Evolutionary conservation across 2,113 vertebrate species (phyloP), one percentile per base, ranked within the genome.

Genomic region (Tauraco erythrolophus): DNA sequence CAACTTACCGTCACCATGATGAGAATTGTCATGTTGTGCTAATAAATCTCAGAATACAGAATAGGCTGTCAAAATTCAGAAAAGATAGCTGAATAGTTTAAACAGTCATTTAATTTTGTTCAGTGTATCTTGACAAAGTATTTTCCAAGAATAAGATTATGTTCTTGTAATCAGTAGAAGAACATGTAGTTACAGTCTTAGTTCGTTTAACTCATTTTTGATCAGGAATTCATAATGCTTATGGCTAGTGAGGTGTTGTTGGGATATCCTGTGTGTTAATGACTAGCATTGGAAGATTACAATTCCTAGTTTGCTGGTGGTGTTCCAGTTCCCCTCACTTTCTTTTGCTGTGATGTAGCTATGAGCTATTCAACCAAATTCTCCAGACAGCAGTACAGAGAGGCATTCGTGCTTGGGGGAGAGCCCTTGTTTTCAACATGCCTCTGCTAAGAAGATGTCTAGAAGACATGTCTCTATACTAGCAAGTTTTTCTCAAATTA

Each of bases 401-500:
- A 16, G 70, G 4, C 3, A 10, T 46, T 79, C 45, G 79, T 68
- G 7, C 27, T 19, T 48, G 31, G 7, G 10, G 6, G 18, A 68
- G 14, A 37, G 10, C 21, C 21, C 4, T 61, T 66, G 22, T 79
- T 69, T 94, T 41, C 57, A 21, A 41, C 41, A 45, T 79, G 21
- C 17, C 4, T 56, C 39, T 60, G 9, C 27, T 76, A 68, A 93
- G 16, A 80, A 21, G 30, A 57, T 33, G 17, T 81, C 72, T 64
- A 56, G 74, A 89, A 33, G 33, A 71, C 33, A 79, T 33, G 1
- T 80, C 21, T 93, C 62, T 81, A 31, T 76, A 75, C 30, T 19
- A 78, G 68, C 35, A 81, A 65, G 51, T 65, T 92, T 88, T 94
- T 87, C 86, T 65, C 53, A 81, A 76, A 89, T 92, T 72, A 91